These are phyloP conservation scores for Stenoptilia bipunctidactyla DNA, from an alignment of 2,888 invertebrate genomes.

Conservation along the genomic window DNA sequence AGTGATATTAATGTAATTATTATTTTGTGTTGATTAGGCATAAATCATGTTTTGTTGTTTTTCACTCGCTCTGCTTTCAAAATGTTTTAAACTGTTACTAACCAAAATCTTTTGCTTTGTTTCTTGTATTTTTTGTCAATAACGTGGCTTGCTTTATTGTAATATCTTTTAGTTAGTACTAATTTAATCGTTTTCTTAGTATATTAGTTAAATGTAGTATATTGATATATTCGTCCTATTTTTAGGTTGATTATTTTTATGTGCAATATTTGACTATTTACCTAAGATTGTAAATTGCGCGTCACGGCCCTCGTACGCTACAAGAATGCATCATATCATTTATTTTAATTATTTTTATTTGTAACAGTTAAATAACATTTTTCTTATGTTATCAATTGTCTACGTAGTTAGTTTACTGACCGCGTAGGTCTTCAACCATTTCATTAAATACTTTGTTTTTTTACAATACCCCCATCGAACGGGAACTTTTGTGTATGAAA, in stretches of 20 bases:
- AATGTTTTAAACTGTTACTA: too few relatives aligned
- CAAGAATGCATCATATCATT: constrained; percentile 73
- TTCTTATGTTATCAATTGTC: constrained; percentile 22
- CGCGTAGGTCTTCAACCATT: constrained; percentile 24
- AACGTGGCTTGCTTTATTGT: too few relatives aligned
- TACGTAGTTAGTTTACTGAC: constrained; percentile 14
- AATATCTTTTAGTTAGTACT: too few relatives aligned
- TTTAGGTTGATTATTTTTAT: too few relatives aligned
- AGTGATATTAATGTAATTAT: neutral
- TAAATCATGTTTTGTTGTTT: too few relatives aligned
- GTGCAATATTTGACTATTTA: constrained; percentile 23
- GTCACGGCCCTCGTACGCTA: constrained; percentile 49
- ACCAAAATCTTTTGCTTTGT: too few relatives aligned
- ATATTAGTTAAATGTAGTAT: too few relatives aligned
- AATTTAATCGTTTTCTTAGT: too few relatives aligned
- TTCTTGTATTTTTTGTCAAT: too few relatives aligned
- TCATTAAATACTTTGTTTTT: constrained; percentile 25
- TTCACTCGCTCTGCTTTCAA: too few relatives aligned
- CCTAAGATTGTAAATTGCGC: constrained; percentile 28
- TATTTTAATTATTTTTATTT: constrained; percentile 63
- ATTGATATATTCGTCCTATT: too few relatives aligned
- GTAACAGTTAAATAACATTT: constrained; percentile 48
- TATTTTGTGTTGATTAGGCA: too few relatives aligned
- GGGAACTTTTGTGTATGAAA: constrained; percentile 69
- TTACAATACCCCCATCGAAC: constrained; percentile 28